Base-by-base conservation (phyloP, 2,888 invertebrate species). In the Pyralis farinalis region DNA sequence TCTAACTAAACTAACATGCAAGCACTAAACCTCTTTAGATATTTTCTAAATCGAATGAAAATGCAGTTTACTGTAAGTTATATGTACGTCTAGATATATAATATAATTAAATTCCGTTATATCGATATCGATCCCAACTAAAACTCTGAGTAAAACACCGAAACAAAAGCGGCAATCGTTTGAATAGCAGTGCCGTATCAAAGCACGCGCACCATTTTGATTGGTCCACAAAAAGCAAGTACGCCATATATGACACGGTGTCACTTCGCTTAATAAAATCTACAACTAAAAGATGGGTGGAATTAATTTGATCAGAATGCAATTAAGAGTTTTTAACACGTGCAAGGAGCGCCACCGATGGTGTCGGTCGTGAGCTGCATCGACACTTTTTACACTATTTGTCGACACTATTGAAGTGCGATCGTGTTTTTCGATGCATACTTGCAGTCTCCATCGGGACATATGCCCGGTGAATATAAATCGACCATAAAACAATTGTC, bases 231-330 rank as follows among this genome's bases (percentile, higher is more conserved):
- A 25, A 25, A 25, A 25, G 25, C 25, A 25, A 5, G 25, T 25
- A n/a, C 25, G 25, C 25, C 25, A 8, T 25, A 8, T 25, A 25
- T 7, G 25, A 8, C 16, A 16, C 7, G 7, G 25, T 25, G 25
- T 25, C 7, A 25, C 8, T 25, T 25, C 25, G 25, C 7, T 59
- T 57, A 57, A 49, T 37, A 30, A 37, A 11, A 37, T 11, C 30
- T 37, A 37, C 29, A 20, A 37, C 20, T 36, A 29, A 37, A 37
- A 12, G 30, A 37, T 25, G 25, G 25, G 10, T 12, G 31, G 22
- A 69, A 73, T 72, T 70, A 65, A 65, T 63, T 63, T 51, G 51
- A 52, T 50, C 38, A 70, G 77, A 72, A 78, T 75, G 72, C 64
- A 53, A 62, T 62, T 63, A 61, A 49, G 44, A 39, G 35, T 68